Base-by-base conservation (phyloP, 2,888 invertebrate species). In the Nysson spinosus region DNA sequence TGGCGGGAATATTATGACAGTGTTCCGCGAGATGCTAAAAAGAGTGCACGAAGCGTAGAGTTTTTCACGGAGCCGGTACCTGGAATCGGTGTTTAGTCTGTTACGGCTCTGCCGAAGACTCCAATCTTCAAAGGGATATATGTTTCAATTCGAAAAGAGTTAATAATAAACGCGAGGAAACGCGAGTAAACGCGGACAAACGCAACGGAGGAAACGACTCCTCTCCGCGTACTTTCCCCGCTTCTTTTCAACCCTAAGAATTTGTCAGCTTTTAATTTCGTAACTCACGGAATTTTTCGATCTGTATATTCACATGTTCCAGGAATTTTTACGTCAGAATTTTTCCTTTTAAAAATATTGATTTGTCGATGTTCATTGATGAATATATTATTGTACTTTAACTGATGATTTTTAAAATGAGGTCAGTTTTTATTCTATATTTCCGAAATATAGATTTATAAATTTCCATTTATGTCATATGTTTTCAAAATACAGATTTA, bases 1-100 rank as follows among this genome's bases (percentile, higher is more conserved):
- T 14, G 28, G 35, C 43, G 24, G 12, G 34, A 42, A 37, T 67
- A 71, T 71, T 67, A 58, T 64, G 68, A 68, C 68, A 56, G 34
- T 35, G 64, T 72, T 67, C 34, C 40, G 28, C 26, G 47, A 24
- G 35, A 2, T 37, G 56, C 6, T 44, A 51, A 67, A 67, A 65
- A 69, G 42, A 50, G 50, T 52, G 22, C 14, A 24, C 7, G 32
- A 20, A 39, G 30, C 17, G 7, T 4, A 11, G 9, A 6, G 55
- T 72, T 72, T 61, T 68, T 61, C 54, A 35, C 56, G 11, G 42
- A 37, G 52, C 24, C 70, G 72, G 57, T 83, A 83, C 83, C 81
- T 79, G 77, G 82, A 83, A 83, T 50, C 61, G 76, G 71, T 83
- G 81, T 83, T 83, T 78, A 77, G 78, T 82, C 80, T 81, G 81